Percentiles rank a stretch among this genome's conserved stretches.
Evolutionary conservation across 2,797 vertebrate species (phyloP).

Genomic region (Parauchenoglanis ngamensis): DNA sequence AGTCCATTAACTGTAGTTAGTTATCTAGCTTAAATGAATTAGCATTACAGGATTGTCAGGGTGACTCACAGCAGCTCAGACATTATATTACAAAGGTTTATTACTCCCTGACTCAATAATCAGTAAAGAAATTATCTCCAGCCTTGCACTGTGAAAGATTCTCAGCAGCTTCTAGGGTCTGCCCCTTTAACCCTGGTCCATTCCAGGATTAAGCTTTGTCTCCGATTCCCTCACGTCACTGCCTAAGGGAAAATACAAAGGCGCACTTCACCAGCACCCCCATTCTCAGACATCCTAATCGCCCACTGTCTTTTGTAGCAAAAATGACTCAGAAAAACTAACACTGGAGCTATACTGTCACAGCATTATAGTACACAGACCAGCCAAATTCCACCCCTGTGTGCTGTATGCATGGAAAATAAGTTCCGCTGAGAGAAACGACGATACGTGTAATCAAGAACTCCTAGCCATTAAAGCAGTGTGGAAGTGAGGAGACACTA

Average conservation of each 20-base stretch:
- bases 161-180: not conserved
- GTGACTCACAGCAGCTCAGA: not conserved
- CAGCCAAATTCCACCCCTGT: constrained; percentile 13
- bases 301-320: not conserved
- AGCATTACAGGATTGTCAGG: not conserved
- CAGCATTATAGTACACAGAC: not conserved
- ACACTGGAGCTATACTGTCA: not conserved
- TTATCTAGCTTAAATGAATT: not conserved
- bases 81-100: not conserved
- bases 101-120: not conserved
- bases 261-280: not conserved
- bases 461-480: not conserved
- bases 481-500: not conserved
- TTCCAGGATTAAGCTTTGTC: not conserved
- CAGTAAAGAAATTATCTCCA: not conserved
- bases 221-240: not conserved
- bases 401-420: constrained; percentile 11
- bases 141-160: not conserved
- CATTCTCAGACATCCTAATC: not conserved
- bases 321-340: constrained; percentile 11
- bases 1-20: not conserved
- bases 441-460: not conserved
- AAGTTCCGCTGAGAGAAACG: not conserved
- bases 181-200: not conserved
- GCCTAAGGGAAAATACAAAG: not conserved